Percentiles rank a stretch among this genome's conserved stretches.
These are phyloP conservation scores for Leptinotarsa defecta DNA, from an alignment of 1,140 invertebrate genomes.

Conservation along the genomic window DNA sequence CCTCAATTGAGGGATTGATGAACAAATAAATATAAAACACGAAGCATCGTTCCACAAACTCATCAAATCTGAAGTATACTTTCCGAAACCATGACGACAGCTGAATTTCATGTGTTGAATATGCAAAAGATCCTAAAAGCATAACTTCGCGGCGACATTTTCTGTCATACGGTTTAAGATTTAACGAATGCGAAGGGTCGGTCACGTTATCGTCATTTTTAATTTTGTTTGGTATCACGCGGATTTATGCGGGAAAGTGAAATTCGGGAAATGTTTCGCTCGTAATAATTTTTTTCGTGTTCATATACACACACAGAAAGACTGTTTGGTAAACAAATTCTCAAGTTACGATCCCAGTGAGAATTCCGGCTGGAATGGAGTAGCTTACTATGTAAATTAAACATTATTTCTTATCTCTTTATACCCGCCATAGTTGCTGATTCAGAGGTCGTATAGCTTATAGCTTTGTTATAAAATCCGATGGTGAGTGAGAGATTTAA, in stretches of 20 bases:
- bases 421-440: neutral
- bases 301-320: neutral
- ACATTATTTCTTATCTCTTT: conserved; percentile 6
- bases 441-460: neutral
- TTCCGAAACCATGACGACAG: no score
- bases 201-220: neutral
- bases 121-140: no score
- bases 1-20: no score
- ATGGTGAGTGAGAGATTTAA: neutral
- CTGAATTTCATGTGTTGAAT: no score
- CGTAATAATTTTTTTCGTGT: neutral
- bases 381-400: conserved; percentile 6
- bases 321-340: neutral
- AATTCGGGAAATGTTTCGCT: neutral
- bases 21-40: no score
- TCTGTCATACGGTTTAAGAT: no score
- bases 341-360: neutral
- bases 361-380: neutral
- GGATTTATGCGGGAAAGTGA: neutral
- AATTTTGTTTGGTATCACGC: neutral
- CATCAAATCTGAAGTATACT: no score
- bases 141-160: no score
- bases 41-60: no score
- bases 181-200: no score
- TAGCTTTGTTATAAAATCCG: neutral